Evolutionary conservation across 1,140 invertebrate species (phyloP).

Genomic region (Drosophila ficusphila): DNA sequence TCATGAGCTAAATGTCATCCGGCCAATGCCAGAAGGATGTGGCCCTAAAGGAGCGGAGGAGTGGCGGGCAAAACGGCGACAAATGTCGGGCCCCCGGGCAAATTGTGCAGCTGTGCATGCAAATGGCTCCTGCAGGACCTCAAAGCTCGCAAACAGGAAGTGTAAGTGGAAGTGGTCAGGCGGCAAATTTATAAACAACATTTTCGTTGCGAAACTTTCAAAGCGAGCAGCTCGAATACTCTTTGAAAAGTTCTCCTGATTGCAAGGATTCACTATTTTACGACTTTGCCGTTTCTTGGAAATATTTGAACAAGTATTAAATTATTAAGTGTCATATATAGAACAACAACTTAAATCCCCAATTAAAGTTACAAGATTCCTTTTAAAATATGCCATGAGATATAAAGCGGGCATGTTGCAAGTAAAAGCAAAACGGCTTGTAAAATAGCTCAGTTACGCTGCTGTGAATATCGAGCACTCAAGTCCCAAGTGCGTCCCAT

Average conservation of each 20-base stretch:
- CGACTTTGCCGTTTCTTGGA: not conserved
- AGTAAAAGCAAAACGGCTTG: too few species aligned
- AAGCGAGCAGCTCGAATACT: not conserved
- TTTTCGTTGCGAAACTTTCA: conserved; percentile 8
- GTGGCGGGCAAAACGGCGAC: conserved; percentile 25
- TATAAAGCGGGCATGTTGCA: too few species aligned
- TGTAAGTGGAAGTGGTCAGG: conserved; percentile 26
- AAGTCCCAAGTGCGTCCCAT: not conserved
- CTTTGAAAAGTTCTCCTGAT: not conserved
- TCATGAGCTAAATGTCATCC: conserved; percentile 75
- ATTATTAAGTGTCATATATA: too few species aligned
- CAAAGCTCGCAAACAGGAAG: conserved; percentile 18
- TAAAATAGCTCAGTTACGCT: not conserved
- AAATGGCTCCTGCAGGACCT: conserved; percentile 69
- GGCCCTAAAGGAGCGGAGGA: not conserved
- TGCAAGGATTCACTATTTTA: not conserved
- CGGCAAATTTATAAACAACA: conserved; percentile 36
- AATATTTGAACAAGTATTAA: not conserved
- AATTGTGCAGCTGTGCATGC: conserved; percentile 76
- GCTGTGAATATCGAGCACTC: not conserved
- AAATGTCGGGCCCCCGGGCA: conserved; percentile 48
- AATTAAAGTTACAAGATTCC: not conserved
- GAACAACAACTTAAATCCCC: too few species aligned
- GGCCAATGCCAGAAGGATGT: conserved; percentile 27
- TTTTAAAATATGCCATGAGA: too few species aligned